Evolutionary conservation across 92 coral and sea anemone genomes (phyloP).

Genomic region (Porites cylindrica): DNA sequence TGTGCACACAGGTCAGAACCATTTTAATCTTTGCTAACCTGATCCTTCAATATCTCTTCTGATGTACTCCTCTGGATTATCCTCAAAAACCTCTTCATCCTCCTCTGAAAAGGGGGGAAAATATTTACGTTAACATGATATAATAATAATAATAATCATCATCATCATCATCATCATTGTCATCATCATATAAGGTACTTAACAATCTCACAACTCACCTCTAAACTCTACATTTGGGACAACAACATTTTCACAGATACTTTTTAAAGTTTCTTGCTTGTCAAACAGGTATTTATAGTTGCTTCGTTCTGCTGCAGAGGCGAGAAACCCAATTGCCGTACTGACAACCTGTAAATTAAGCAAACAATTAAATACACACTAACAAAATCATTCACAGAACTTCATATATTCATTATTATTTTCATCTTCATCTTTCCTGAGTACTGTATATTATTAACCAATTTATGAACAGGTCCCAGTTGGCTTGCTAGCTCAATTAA

Average conservation of each 20-base stretch:
- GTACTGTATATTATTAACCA: too few relatives aligned
- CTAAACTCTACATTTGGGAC: constrained; percentile 98
- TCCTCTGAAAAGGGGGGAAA: constrained; percentile 72
- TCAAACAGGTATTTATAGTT: constrained; percentile 95
- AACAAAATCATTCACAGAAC: not conserved
- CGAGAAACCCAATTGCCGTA: constrained; percentile 97
- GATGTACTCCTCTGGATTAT: constrained; percentile 97
- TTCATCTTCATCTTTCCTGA: too few relatives aligned
- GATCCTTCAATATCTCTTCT: constrained; percentile 99
- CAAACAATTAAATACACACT: not conserved
- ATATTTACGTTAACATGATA: not conserved
- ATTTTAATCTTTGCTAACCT: constrained; percentile 47
- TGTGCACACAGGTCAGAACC: not conserved
- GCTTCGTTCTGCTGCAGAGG: constrained; percentile 94
- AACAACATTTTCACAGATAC: constrained; percentile 95
- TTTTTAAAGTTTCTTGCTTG: constrained; percentile 86
- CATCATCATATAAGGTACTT: too few relatives aligned
- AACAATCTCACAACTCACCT: constrained; percentile 57
- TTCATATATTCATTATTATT: too few relatives aligned
- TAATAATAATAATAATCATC: too few relatives aligned
- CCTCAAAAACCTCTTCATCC: constrained; percentile 97
- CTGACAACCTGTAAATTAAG: constrained; percentile 84
- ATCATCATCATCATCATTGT: too few relatives aligned
- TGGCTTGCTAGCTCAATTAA: too few relatives aligned
- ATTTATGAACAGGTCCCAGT: too few relatives aligned